phyloP scores from a whole-genome alignment of 2,113 vertebrate genomes.

The Tyto alba region DNA sequence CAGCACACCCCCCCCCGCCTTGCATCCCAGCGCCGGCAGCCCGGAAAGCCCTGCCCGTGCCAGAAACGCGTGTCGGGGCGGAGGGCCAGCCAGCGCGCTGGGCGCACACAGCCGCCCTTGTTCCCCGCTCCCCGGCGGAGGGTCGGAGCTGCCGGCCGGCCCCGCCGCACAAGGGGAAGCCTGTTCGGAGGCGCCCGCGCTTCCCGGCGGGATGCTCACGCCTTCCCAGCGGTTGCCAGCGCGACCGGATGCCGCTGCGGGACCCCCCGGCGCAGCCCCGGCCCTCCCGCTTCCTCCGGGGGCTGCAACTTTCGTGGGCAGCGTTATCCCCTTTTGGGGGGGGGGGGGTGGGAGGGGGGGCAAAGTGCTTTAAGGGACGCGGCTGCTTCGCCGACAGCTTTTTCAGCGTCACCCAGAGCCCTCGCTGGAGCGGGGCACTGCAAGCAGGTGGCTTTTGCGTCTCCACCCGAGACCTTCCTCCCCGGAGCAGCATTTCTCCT shows the following conservation, averaged over 20 bases:
- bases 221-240: background rate
- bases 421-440: background rate
- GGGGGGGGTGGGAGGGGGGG: too few relatives aligned
- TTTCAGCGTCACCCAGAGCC: background rate
- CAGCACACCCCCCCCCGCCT: background rate
- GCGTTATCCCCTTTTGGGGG: too few relatives aligned
- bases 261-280: background rate
- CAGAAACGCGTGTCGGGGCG: constrained; percentile 6
- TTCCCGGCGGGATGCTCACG: background rate
- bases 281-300: background rate
- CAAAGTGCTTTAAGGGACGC: accelerated
- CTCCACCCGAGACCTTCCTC: background rate
- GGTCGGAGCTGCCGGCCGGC: background rate
- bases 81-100: background rate
- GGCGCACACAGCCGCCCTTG: constrained; percentile 26
- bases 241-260: background rate
- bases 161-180: constrained; percentile 18
- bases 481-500: background rate
- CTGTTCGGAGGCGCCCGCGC: background rate
- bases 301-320: background rate
- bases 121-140: constrained; percentile 4
- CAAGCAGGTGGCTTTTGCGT: background rate
- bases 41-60: constrained; percentile 15
- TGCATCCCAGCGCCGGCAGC: background rate
- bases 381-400: background rate